phyloP scores from a whole-genome alignment of 2,888 invertebrate species.

The Chalcosyrphus nemorum region DNA sequence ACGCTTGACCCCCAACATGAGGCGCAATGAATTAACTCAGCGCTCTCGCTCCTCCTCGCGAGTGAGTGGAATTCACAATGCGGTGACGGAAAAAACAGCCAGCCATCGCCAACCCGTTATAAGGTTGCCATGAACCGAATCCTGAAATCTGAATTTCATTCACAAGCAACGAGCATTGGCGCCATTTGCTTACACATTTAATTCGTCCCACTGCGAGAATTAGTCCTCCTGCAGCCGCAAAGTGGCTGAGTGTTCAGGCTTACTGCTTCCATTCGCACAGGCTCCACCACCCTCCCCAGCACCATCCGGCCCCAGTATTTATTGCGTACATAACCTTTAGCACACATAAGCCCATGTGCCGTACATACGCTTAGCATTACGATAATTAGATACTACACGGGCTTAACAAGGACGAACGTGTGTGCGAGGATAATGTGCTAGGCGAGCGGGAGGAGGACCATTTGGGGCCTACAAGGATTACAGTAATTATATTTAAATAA shows the following conservation, averaged over 20 bases:
- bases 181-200: constrained; percentile 49
- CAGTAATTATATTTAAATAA: constrained; percentile 71
- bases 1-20: constrained; percentile 44
- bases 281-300: constrained; percentile 1
- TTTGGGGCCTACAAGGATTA: constrained; percentile 47
- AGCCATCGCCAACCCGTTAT: not conserved
- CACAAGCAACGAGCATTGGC: constrained; percentile 31
- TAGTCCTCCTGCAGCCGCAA: constrained; percentile 42
- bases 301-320: constrained; percentile 50
- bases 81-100: constrained; percentile 27
- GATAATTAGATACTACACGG: constrained; percentile 70
- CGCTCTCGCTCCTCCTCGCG: not conserved
- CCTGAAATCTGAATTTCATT: constrained; percentile 51
- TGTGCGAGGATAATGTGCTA: constrained; percentile 43
- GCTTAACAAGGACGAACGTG: constrained; percentile 64
- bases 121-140: not conserved
- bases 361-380: constrained; percentile 69
- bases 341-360: constrained; percentile 66
- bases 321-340: constrained; percentile 68
- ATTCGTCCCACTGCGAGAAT: constrained; percentile 58
- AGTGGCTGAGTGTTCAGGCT: constrained; percentile 14
- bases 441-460: not conserved
- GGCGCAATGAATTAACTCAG: constrained; percentile 53
- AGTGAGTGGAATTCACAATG: constrained; percentile 50
- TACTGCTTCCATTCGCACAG: constrained; percentile 12